Base-by-base conservation (phyloP, 2,888 invertebrate genomes). In the Ennomos quercinarius region DNA sequence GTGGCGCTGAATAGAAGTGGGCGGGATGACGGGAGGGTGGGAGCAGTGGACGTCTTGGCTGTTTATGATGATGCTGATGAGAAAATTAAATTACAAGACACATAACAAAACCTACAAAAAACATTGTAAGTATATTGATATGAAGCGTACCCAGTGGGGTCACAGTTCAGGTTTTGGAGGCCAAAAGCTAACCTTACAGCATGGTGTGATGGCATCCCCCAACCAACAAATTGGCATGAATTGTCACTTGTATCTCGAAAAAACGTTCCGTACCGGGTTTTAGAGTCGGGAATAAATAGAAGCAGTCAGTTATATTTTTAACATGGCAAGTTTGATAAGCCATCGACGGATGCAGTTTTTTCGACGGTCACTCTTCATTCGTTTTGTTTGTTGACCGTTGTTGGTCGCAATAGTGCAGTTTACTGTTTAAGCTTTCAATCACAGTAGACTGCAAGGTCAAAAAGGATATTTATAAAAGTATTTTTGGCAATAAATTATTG, bases 171-270 rank as follows among this genome's bases (percentile, higher is more conserved):
- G 6, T 27, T 27, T 27, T 27, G 27, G 6, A 2, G 27, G 27
- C 27, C 27, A 27, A 27, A 27, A 27, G 27, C 27, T 40, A 37
- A 9, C 2, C 39, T 54, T 50, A 62, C 58, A 45, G n/a, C n/a
- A 12, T 71, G 67, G 79, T 84, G 81, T 84, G 62, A 83, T 8
- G 54, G 49, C 64, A 45, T 34, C 57, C 66, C 27, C 44, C 13
- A 59, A 61, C 63, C 69, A 67, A 76, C 76, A 75, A 80, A 80
- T 80, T 73, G 81, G 78, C 79, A 74, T 76, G 80, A 81, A 83
- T 81, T 82, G 84, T 81, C 81, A 80, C 76, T 79, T 79, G 80
- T 83, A 80, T 79, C 76, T 73, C 72, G 64, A 74, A 71, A 75
- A 67, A 67, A 62, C 49, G 56, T 66, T 70, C 64, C 63, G 67